phyloP scores from a whole-genome alignment of 2,888 invertebrate species.

The Steromphala cineraria region DNA sequence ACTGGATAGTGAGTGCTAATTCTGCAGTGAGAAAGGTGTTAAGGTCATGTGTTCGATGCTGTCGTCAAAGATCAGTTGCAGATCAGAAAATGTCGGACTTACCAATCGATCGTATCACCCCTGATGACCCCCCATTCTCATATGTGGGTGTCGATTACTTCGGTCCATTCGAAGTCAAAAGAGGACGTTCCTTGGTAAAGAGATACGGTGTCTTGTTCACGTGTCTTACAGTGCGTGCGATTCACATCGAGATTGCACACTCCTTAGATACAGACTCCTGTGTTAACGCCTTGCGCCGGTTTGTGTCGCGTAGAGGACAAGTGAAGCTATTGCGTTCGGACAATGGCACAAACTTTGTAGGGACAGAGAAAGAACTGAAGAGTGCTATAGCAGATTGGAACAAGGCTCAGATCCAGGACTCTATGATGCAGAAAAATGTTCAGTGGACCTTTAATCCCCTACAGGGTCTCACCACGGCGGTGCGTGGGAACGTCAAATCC shows the following conservation, averaged over 20 bases:
- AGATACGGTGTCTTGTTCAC: slow-evolving; percentile 41
- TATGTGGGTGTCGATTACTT: slow-evolving; percentile 39
- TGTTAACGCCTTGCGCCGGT: slow-evolving; percentile 31
- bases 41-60: background rate
- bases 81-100: slow-evolving; percentile 36
- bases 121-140: slow-evolving; percentile 35
- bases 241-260: slow-evolving; percentile 31
- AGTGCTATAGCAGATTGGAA: background rate
- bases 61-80: background rate
- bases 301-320: slow-evolving; percentile 19
- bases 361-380: slow-evolving; percentile 17
- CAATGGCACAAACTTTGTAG: slow-evolving; percentile 28
- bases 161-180: slow-evolving; percentile 36
- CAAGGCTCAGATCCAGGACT: background rate
- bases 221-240: slow-evolving; percentile 28
- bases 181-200: slow-evolving; percentile 24
- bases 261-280: slow-evolving; percentile 9
- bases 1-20: too few species aligned
- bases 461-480: slow-evolving; percentile 38
- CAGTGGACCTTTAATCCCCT: slow-evolving; percentile 41
- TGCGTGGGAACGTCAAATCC: slow-evolving; percentile 31
- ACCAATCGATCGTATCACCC: slow-evolving; percentile 27
- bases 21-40: too few species aligned
- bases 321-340: slow-evolving; percentile 25
- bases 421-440: slow-evolving; percentile 4